phyloP scores from a whole-genome alignment of 2,113 vertebrate genomes.

The Polypterus bichir region DNA sequence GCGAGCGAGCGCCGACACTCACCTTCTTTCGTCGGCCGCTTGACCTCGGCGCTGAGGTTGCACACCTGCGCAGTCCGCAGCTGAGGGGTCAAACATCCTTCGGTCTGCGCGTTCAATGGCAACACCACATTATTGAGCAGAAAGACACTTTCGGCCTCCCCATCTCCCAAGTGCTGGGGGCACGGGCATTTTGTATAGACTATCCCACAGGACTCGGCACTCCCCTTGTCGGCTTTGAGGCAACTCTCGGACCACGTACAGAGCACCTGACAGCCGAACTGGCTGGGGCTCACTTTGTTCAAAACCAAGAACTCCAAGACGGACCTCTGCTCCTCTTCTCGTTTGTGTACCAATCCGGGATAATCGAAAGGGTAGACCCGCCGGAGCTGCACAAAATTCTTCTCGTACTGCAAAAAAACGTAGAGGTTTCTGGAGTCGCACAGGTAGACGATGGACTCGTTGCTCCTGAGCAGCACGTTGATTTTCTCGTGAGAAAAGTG shows the following conservation, averaged over 20 bases:
- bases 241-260: slow-evolving; percentile 98
- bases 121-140: slow-evolving; percentile 94
- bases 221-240: slow-evolving; percentile 86
- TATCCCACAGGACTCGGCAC: slow-evolving; percentile 87
- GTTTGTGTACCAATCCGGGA: slow-evolving; percentile 78
- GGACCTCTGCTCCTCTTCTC: slow-evolving; percentile 80
- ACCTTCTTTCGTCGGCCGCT: slow-evolving; percentile 94
- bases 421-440: slow-evolving; percentile 90
- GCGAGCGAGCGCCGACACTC: slow-evolving; percentile 40
- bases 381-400: slow-evolving; percentile 96
- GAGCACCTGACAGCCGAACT: slow-evolving; percentile 95
- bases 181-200: slow-evolving; percentile 97
- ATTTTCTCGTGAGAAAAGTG: slow-evolving; percentile 98
- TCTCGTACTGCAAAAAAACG: slow-evolving; percentile 95
- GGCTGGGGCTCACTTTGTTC: slow-evolving; percentile 97
- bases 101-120: slow-evolving; percentile 93
- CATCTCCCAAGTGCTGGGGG: slow-evolving; percentile 92
- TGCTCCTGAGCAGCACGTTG: slow-evolving; percentile 90
- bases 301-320: slow-evolving; percentile 96
- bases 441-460: slow-evolving; percentile 94
- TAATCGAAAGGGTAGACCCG: slow-evolving; percentile 81
- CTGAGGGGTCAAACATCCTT: slow-evolving; percentile 92
- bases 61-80: slow-evolving; percentile 88
- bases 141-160: slow-evolving; percentile 76
- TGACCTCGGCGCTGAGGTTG: slow-evolving; percentile 93